Percentiles rank a stretch among this genome's conserved stretches.
phyloP scores from a whole-genome alignment of 2,888 invertebrate genomes.

The Desoria tigrina region DNA sequence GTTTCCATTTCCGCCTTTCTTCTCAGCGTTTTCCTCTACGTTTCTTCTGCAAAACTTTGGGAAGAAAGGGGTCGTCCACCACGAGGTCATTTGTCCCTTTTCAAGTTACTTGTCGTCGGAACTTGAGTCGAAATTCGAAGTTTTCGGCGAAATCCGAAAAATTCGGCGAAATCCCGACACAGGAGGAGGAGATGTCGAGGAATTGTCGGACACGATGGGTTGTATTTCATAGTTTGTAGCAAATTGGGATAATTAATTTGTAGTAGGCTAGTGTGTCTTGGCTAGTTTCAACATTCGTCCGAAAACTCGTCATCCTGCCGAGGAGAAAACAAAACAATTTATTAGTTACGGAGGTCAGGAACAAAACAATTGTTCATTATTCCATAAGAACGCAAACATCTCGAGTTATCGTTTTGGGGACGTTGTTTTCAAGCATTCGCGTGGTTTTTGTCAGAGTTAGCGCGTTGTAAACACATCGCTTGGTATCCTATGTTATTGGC shows the following conservation, averaged over 20 bases:
- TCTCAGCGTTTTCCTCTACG: neutral
- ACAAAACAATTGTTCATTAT: no score
- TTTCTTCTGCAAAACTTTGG: neutral
- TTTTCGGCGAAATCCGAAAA: no score
- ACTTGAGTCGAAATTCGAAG: no score
- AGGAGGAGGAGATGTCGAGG: no score
- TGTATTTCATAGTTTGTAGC: slow-evolving; percentile 2
- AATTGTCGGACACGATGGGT: neutral
- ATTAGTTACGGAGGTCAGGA: neutral
- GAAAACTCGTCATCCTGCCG: slow-evolving; percentile 53
- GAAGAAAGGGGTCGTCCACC: no score
- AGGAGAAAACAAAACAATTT: slow-evolving; percentile 24
- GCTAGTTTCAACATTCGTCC: slow-evolving; percentile 51
- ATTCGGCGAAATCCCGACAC: no score
- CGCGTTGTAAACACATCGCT: no score
- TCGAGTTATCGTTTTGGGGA: no score
- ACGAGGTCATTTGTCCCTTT: slow-evolving; percentile 7
- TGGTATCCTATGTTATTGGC: no score
- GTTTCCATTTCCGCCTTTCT: slow-evolving; percentile 12
- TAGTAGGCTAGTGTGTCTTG: slow-evolving; percentile 27
- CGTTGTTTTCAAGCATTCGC: no score
- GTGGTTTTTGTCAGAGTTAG: no score
- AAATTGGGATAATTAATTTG: neutral
- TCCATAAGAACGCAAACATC: no score
- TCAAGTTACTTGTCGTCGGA: neutral